Base-by-base conservation (phyloP, 2,888 invertebrate genomes). In the Elmis aenea region DNA sequence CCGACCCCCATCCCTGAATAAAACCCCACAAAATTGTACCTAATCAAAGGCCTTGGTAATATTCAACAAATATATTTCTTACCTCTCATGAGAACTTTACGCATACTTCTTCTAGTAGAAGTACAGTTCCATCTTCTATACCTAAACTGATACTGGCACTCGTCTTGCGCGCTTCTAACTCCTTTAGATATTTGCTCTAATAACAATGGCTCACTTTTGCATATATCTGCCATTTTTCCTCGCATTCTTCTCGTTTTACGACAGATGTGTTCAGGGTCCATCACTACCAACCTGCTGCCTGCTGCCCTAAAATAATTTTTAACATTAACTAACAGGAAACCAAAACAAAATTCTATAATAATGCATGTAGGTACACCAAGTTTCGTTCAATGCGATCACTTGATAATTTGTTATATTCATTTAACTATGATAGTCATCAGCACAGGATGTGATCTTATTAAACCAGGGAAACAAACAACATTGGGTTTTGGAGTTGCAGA, bases 71-170 rank as follows among this genome's bases (percentile, higher is more conserved):
- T 18, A n/a, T 13, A 12, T 11, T 32, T 54, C 73, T 74, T 69
- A 93, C 92, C 92, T 76, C 83, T 81, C 64, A 85, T 74, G 42
- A 93, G 74, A 60, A 93, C 86, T 70, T 88, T 88, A 64, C 84
- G 80, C 68, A 90, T 79, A 49, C 87, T 88, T 50, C 82, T 75
- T 51, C 84, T 76, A 45, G 83, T 77, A 1, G 87, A 82, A 35
- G 89, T 88, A 65, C 92, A 92, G 67, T 92, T 92, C 92, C 91
- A 92, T 64, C 85, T 74, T 42, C 88, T 77, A 65, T 83, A 80
- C 39, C 83, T 75, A 69, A 92, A 91, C 72, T 91, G 91, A 67
- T 83, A 79, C 51, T 88, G 86, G 65, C 92, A 92, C 76, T 92
- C 90, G 47, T 77, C 78, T 52, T 88, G 86, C 13, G 86, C 90